Evolutionary conservation across 2,888 invertebrate species (phyloP).

Genomic region (Dysmachus trigonus): DNA sequence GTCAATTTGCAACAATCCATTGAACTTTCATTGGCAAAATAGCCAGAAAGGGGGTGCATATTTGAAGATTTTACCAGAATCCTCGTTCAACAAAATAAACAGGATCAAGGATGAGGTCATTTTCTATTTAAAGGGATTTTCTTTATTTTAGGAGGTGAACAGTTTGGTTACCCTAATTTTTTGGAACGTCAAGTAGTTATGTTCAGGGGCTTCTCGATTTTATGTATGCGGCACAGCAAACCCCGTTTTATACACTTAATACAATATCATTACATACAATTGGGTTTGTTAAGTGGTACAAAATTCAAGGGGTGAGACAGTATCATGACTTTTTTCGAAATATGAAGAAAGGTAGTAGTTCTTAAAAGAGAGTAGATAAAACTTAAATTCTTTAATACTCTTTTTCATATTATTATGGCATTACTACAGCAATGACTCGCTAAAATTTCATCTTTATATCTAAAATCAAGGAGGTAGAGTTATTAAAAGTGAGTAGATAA

Average conservation of each 20-base stretch:
- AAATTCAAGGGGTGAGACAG: neutral
- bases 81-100: neutral
- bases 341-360: neutral
- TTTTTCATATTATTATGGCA: too few species aligned
- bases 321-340: neutral
- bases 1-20: constrained; percentile 26
- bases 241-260: constrained; percentile 28
- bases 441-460: neutral
- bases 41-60: neutral
- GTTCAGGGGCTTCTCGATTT: neutral
- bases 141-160: constrained; percentile 6
- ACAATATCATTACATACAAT: constrained; percentile 41
- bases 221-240: neutral
- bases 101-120: constrained; percentile 7
- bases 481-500: too few species aligned
- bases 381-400: too few species aligned
- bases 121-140: constrained; percentile 15
- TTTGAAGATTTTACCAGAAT: neutral
- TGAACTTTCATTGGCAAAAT: constrained; percentile 30
- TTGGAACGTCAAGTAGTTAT: neutral
- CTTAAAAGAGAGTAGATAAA: neutral
- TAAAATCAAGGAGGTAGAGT: too few species aligned
- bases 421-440: too few species aligned
- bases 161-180: constrained; percentile 32
- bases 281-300: constrained; percentile 39